Percentiles rank a stretch among this genome's conserved stretches.
These are phyloP conservation scores for Alaudala cheleensis DNA, from an alignment of 2,113 vertebrate genomes.

Conservation along the genomic window DNA sequence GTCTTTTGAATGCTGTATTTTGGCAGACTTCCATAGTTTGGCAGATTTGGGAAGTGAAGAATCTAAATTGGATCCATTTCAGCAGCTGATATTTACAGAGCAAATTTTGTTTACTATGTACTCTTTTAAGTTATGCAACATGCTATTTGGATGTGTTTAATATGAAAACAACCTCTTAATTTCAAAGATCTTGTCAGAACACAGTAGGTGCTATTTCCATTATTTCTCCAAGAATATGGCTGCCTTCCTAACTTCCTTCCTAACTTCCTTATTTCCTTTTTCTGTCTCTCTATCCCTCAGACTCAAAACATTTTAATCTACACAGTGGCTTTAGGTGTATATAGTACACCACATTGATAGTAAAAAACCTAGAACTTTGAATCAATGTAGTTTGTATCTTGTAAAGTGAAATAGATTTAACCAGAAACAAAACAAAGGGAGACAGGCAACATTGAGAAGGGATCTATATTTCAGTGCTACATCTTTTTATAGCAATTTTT, in stretches of 20 bases:
- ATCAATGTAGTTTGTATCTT: neutral
- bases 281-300: neutral
- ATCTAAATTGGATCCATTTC: neutral
- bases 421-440: neutral
- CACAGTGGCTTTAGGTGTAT: too few species aligned
- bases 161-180: neutral
- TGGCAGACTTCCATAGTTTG: neutral
- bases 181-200: neutral
- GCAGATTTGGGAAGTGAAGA: neutral
- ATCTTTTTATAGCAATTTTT: neutral
- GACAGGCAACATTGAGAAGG: neutral
- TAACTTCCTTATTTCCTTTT: neutral
- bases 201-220: neutral
- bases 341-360: neutral
- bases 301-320: neutral
- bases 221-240: neutral
- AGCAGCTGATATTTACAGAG: neutral
- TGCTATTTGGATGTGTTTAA: neutral
- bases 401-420: neutral
- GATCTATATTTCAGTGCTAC: neutral
- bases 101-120: rapidly evolving
- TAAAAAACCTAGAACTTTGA: neutral
- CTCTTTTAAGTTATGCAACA: neutral
- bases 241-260: neutral
- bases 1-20: neutral